These are phyloP conservation scores for Asbolus verrucosus DNA, from an alignment of 1,140 invertebrate species.

Conservation along the genomic window DNA sequence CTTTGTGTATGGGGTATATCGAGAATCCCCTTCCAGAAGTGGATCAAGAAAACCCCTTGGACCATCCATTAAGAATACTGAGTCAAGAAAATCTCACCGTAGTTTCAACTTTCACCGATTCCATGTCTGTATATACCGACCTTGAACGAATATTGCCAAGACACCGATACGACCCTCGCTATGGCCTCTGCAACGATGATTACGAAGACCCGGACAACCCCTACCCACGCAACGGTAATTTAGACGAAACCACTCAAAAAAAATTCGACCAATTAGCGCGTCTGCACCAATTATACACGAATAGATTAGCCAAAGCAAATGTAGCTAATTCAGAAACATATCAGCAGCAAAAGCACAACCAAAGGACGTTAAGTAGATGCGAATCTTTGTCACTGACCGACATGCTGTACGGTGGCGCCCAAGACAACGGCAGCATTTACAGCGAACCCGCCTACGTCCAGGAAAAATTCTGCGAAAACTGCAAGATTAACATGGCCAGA, in stretches of 20 bases:
- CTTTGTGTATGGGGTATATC: constrained; percentile 81
- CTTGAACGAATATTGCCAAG: constrained; percentile 71
- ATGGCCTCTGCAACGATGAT: constrained; percentile 61
- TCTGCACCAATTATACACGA: constrained; percentile 76
- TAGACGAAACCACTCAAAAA: constrained; percentile 60
- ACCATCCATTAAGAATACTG: constrained; percentile 87
- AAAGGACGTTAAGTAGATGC: constrained; percentile 68
- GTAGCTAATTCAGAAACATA: constrained; percentile 70
- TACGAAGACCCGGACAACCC: constrained; percentile 65
- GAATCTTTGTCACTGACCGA: constrained; percentile 79
- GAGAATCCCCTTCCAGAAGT: constrained; percentile 80
- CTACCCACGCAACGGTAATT: constrained; percentile 53
- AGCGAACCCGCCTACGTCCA: constrained; percentile 84
- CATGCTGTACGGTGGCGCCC: constrained; percentile 74
- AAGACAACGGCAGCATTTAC: constrained; percentile 80
- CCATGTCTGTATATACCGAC: constrained; percentile 81
- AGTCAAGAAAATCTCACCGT: constrained; percentile 92
- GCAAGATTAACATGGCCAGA: constrained; percentile 76
- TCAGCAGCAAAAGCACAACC: constrained; percentile 65
- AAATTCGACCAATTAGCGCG: constrained; percentile 77
- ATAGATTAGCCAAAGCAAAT: constrained; percentile 73
- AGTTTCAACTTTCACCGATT: constrained; percentile 88
- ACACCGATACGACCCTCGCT: constrained; percentile 60
- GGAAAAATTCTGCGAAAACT: constrained; percentile 82
- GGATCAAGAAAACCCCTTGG: constrained; percentile 73